Evolutionary conservation across 2,113 vertebrate species (phyloP).

Genomic region (Lampris megalopsis): DNA sequence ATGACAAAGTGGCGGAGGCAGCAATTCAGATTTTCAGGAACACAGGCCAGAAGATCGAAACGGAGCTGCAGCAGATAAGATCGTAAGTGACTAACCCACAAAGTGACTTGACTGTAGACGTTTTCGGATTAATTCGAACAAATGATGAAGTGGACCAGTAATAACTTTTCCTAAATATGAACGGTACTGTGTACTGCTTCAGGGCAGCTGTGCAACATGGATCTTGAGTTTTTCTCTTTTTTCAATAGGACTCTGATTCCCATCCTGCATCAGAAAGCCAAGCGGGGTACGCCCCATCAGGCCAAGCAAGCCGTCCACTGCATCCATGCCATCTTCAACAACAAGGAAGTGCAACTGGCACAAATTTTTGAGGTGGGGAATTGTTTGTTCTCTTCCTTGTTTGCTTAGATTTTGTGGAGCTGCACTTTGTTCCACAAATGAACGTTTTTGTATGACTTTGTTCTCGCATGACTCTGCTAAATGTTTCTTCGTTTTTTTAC

Average conservation of each 20-base stretch:
- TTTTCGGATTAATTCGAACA: background rate
- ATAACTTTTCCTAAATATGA: too few species aligned
- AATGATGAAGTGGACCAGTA: background rate
- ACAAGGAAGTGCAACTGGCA: slow-evolving; percentile 98
- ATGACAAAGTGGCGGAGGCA: slow-evolving; percentile 98
- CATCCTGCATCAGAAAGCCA: slow-evolving; percentile 98
- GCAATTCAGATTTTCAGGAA: slow-evolving; percentile 99
- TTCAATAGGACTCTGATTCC: slow-evolving; percentile 93
- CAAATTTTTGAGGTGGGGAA: slow-evolving; percentile 96
- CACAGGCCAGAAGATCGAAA: slow-evolving; percentile 98
- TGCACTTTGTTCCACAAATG: background rate
- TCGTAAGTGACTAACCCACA: slow-evolving; percentile 82
- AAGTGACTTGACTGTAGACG: background rate
- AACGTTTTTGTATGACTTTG: background rate
- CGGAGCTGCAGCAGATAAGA: slow-evolving; percentile 96
- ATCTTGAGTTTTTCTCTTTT: background rate
- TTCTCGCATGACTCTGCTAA: background rate
- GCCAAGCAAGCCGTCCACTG: slow-evolving; percentile 99
- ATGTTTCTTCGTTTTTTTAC: background rate
- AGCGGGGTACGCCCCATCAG: slow-evolving; percentile 97
- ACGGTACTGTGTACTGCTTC: too few species aligned
- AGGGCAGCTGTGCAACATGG: background rate
- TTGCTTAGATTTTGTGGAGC: background rate
- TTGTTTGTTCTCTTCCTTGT: background rate
- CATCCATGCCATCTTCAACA: slow-evolving; percentile 98